Evolutionary conservation across 2,113 vertebrate species (phyloP).

Genomic region (Xiphorhynchus elegans): DNA sequence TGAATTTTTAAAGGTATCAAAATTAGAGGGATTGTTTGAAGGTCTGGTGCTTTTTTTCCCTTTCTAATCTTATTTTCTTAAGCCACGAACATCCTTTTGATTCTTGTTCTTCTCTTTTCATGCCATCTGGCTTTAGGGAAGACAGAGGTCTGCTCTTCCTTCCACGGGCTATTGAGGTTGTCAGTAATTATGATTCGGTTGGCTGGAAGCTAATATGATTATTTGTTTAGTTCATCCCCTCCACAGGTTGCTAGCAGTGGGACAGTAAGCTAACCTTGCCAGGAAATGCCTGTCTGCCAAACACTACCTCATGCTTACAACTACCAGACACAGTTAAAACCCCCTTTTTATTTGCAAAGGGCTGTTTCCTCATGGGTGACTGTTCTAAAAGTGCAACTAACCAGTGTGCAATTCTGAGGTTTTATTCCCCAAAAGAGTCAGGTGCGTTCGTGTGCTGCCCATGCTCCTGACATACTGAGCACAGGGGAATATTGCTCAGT

Average conservation of each 20-base stretch:
- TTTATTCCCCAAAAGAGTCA: neutral
- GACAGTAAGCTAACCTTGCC: constrained; percentile 46
- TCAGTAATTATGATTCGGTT: constrained; percentile 55
- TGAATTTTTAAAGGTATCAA: constrained; percentile 31
- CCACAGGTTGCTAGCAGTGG: constrained; percentile 31
- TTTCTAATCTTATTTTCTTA: constrained; percentile 55
- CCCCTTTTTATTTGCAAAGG: neutral
- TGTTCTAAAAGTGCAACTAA: neutral
- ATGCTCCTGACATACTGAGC: neutral
- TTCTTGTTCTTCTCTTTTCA: constrained; percentile 18
- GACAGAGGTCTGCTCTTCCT: neutral
- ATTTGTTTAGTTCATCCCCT: constrained; percentile 59
- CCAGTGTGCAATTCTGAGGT: neutral
- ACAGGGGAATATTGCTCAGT: neutral
- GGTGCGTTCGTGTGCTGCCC: neutral
- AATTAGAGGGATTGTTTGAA: constrained; percentile 40
- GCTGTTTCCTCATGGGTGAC: neutral
- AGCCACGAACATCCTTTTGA: neutral
- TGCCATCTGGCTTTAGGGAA: constrained; percentile 38
- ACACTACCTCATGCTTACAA: neutral
- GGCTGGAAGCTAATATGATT: constrained; percentile 50
- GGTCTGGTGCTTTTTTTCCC: neutral
- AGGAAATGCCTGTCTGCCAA: constrained; percentile 8
- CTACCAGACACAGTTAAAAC: neutral
- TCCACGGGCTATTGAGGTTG: constrained; percentile 27